Evolutionary conservation across 2,888 invertebrate genomes (phyloP), one percentile per base, ranked within the genome.

Genomic region (Schizaphis graminum): DNA sequence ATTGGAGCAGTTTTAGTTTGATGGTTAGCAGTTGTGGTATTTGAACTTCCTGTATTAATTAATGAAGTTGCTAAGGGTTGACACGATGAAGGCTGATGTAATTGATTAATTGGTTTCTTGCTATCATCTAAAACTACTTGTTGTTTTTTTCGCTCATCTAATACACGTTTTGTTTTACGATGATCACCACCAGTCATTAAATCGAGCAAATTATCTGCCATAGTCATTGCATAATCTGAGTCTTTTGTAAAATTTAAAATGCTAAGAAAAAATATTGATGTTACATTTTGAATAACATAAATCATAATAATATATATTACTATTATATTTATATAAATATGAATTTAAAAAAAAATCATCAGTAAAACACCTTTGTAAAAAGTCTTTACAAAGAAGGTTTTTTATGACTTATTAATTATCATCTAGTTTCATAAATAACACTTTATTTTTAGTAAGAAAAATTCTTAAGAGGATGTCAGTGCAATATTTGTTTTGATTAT

Each of bases 151-250:
- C 97, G 97, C 95, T 98, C 97, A 94, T 97, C 97, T 86, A 98
- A 96, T 53, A 97, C 96, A 95, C 97, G 97, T 95, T 97, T 97
- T 0, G 98, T 97, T 96, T 97, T 97, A 94, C 97, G 97, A 95
- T 98, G 98, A 95, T 98, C 98, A 0, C 98, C 98, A 95, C 97
- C 97, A 0, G 98, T 98, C 89, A 98, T 96, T 26, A 98, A 96
- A 95, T 98, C 98, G 95, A 98, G 96, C 84, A 98, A 96, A 95
- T 98, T 97, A 95, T 98, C 98, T 3, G 98, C 98, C 96, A 98
- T 97, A 95, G 97, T 97, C 92, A 98, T 96, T 0, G 97, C 97
- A 95, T 98, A 98, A 95, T 97, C 98, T 95, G 97, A 98, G 95
- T 98, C 97, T 95, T 97, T 97, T 21, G 98, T 98, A 96, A 98